A percentile compares a stretch with the other conserved stretches of the same genome.
phyloP scores from a whole-genome alignment of 1,140 invertebrate species.

The Cylas formicarius region DNA sequence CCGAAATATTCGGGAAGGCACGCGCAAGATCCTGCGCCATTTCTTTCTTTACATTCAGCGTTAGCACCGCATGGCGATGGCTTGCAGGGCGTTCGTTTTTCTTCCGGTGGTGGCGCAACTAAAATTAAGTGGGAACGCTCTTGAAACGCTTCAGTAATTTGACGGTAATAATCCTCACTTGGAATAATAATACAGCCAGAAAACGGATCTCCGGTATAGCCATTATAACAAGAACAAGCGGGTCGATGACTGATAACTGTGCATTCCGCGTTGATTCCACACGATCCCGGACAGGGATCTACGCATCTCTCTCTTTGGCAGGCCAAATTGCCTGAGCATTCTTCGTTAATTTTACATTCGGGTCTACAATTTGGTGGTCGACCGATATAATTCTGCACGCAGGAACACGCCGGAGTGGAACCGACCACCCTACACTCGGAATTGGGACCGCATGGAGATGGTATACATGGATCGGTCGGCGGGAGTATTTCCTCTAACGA shows the following conservation, averaged over 20 bases:
- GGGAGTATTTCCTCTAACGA: constrained; percentile 37
- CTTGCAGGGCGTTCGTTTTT: constrained; percentile 52
- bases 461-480: constrained; percentile 49
- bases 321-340: constrained; percentile 54
- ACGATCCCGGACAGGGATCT: constrained; percentile 54
- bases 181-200: constrained; percentile 47
- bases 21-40: constrained; percentile 64
- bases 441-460: constrained; percentile 60
- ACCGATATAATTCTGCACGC: constrained; percentile 51
- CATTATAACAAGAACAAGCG: constrained; percentile 51
- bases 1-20: constrained; percentile 66
- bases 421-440: constrained; percentile 53
- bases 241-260: constrained; percentile 55
- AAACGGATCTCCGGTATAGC: constrained; percentile 56
- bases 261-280: constrained; percentile 54
- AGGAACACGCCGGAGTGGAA: constrained; percentile 55
- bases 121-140: constrained; percentile 20
- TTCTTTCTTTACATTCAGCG: constrained; percentile 68
- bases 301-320: constrained; percentile 58
- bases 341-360: constrained; percentile 57
- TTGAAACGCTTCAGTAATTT: too few species aligned
- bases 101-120: constrained; percentile 32
- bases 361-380: constrained; percentile 56
- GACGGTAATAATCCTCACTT: constrained; percentile 32
- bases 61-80: constrained; percentile 74